Evolutionary conservation across 2,113 vertebrate species (phyloP).

Genomic region (Steatornis caripensis): DNA sequence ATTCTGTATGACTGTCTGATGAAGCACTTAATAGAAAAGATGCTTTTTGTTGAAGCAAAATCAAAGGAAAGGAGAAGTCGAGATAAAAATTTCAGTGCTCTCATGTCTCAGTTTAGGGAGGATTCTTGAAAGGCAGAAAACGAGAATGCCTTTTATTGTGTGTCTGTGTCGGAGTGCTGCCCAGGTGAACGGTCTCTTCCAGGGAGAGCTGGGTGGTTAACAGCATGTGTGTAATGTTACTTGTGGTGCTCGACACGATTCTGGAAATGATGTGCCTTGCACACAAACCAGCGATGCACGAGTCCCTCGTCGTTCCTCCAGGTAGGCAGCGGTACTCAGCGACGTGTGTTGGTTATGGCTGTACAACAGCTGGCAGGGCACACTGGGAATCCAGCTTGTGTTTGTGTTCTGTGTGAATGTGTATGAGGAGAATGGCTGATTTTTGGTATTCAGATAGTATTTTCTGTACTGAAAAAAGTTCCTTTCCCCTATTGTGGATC

Average conservation of each 20-base stretch:
- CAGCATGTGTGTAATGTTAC: too few species aligned
- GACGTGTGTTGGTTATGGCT: accelerated
- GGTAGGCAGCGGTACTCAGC: not conserved
- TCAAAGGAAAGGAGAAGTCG: not conserved
- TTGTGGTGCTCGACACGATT: not conserved
- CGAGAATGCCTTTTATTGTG: not conserved
- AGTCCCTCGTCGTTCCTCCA: not conserved
- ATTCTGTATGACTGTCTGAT: not conserved
- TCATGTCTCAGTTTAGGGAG: not conserved
- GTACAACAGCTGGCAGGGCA: not conserved
- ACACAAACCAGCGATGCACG: accelerated
- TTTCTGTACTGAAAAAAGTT: not conserved
- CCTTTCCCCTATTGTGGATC: not conserved
- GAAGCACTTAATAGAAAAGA: not conserved
- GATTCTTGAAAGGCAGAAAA: not conserved
- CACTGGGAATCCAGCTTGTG: accelerated
- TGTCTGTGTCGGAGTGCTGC: not conserved
- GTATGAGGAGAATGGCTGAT: not conserved
- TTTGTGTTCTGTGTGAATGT: not conserved
- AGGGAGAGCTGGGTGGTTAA: not conserved
- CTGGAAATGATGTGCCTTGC: not conserved
- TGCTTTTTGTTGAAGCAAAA: not conserved
- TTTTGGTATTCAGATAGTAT: not conserved
- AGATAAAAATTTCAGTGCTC: not conserved
- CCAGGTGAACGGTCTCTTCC: not conserved